phyloP scores from a whole-genome alignment of 53 echinoderm and acorn worm genomes.

The Temnopleurus reevesii region DNA sequence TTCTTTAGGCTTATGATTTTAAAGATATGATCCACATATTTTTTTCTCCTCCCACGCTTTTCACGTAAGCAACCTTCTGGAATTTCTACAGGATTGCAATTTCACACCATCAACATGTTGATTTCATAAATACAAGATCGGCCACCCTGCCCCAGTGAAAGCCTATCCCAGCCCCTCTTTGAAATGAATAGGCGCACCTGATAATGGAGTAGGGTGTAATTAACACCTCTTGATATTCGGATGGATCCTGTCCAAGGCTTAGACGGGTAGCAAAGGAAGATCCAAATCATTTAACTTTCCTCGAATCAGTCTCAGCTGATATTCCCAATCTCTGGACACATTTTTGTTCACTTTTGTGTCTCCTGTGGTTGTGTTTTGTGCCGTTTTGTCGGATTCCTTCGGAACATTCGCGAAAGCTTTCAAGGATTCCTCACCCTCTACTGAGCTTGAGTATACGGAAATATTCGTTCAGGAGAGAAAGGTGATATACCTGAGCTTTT shows the following conservation, averaged over 20 bases:
- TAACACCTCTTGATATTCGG: constrained; percentile 22
- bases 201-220: constrained; percentile 24
- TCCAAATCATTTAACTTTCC: constrained; percentile 17
- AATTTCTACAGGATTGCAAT: constrained; percentile 4
- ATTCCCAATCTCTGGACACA: not conserved
- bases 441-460: not conserved
- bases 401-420: not conserved
- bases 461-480: not conserved
- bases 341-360: not conserved
- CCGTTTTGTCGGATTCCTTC: not conserved
- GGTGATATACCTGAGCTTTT: not conserved
- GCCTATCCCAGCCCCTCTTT: not conserved
- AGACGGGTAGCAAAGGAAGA: not conserved
- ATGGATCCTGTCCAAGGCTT: not conserved
- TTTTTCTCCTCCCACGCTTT: not conserved
- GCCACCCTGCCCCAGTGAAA: not conserved
- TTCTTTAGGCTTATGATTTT: no score
- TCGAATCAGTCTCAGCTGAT: constrained; percentile 47
- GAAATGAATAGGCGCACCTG: not conserved
- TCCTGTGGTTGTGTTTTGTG: not conserved
- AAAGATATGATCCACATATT: no score
- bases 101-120: constrained; percentile 53
- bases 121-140: constrained; percentile 15
- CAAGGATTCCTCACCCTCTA: not conserved
- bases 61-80: not conserved